Percentiles rank a stretch among this genome's conserved stretches.
phyloP scores from a whole-genome alignment of 2,797 vertebrate genomes.

The Acanthiza pusilla region DNA sequence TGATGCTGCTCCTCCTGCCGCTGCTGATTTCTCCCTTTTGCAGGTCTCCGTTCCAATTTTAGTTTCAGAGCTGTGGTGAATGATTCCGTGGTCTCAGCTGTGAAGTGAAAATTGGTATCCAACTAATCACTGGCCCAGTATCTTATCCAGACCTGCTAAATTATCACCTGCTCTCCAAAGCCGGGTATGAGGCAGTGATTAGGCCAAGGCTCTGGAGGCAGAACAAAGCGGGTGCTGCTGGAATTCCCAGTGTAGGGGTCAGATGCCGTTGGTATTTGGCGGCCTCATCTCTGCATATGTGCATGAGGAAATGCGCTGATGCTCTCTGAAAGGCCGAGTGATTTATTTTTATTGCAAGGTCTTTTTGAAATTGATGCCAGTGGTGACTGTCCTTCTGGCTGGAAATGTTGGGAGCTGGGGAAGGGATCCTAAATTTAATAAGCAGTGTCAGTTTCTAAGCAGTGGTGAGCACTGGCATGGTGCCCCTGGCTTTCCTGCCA shows the following conservation, averaged over 20 bases:
- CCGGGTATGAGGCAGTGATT: not conserved
- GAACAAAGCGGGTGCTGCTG: slow-evolving; percentile 30
- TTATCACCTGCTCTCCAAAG: slow-evolving; percentile 42
- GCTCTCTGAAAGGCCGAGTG: slow-evolving; percentile 31
- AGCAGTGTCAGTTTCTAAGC: not conserved
- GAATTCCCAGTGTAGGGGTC: slow-evolving; percentile 53
- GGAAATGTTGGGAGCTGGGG: not conserved
- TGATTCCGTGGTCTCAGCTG: slow-evolving; percentile 11
- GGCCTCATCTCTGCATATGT: slow-evolving; percentile 40
- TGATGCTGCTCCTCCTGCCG: not conserved
- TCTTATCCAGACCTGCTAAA: slow-evolving; percentile 45
- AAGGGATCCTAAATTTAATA: not conserved
- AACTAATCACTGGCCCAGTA: not conserved
- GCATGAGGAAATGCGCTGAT: not conserved
- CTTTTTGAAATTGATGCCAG: slow-evolving; percentile 62
- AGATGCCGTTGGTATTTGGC: slow-evolving; percentile 45
- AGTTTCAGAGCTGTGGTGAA: not conserved
- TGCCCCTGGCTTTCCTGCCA: not conserved
- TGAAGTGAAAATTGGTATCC: slow-evolving; percentile 27
- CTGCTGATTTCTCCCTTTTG: not conserved
- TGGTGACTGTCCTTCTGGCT: slow-evolving; percentile 25
- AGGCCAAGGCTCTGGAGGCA: not conserved
- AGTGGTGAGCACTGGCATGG: not conserved
- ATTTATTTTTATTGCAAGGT: slow-evolving; percentile 62
- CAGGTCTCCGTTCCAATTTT: not conserved